Evolutionary conservation across 2,888 invertebrate species (phyloP).

Genomic region (Dynastes tityus): DNA sequence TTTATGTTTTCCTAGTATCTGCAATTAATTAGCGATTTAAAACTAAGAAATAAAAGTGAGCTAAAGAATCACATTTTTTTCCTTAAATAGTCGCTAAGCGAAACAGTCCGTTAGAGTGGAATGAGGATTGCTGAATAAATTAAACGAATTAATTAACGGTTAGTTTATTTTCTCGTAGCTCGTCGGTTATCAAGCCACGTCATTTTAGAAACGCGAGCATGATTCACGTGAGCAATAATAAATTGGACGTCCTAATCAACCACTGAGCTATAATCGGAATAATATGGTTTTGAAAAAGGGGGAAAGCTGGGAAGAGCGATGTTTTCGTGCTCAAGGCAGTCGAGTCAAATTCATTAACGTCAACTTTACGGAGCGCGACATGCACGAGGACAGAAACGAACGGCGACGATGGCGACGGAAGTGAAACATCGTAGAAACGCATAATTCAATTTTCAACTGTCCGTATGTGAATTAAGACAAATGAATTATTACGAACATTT

Average conservation of each 20-base stretch:
- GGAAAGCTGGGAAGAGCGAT: slow-evolving; percentile 20
- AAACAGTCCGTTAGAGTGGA: too few species aligned
- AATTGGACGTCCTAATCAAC: slow-evolving; percentile 43
- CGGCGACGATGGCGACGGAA: slow-evolving; percentile 26
- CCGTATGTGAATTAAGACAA: slow-evolving; percentile 45
- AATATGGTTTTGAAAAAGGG: slow-evolving; percentile 24
- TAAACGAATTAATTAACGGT: slow-evolving; percentile 8
- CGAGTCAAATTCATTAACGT: slow-evolving; percentile 39
- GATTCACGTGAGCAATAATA: slow-evolving; percentile 22
- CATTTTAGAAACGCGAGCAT: slow-evolving; percentile 37
- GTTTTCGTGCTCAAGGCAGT: slow-evolving; percentile 28
- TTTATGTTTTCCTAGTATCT: too few species aligned
- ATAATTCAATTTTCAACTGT: slow-evolving; percentile 48
- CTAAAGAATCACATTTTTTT: too few species aligned
- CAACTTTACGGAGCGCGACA: slow-evolving; percentile 27
- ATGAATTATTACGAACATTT: slow-evolving; percentile 34
- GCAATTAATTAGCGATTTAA: too few species aligned
- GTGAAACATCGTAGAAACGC: slow-evolving; percentile 34
- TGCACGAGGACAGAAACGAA: slow-evolving; percentile 41
- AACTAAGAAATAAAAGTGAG: too few species aligned
- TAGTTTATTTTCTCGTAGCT: neutral
- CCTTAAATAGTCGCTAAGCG: too few species aligned
- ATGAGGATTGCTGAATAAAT: slow-evolving; percentile 3
- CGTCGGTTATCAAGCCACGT: slow-evolving; percentile 6
- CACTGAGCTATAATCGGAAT: slow-evolving; percentile 29